These are phyloP conservation scores for Peromyscus attwateri DNA, from an alignment of 2,797 vertebrate genomes.

Conservation along the genomic window DNA sequence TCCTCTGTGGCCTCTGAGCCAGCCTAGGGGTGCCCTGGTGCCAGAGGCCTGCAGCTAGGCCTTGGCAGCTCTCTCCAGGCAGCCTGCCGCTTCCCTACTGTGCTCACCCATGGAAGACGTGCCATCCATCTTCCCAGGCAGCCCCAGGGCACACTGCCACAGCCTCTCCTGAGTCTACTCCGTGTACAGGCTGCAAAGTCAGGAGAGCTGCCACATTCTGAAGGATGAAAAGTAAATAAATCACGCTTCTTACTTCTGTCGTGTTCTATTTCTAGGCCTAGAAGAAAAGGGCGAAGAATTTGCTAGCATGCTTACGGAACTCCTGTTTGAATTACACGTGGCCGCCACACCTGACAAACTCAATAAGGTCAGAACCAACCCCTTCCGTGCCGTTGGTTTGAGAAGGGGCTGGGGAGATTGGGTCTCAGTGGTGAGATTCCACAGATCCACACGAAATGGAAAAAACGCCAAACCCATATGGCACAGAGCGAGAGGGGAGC, in stretches of 20 bases:
- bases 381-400: not conserved
- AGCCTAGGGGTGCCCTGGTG: not conserved
- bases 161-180: not conserved
- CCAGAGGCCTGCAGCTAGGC: not conserved
- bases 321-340: constrained; percentile 97
- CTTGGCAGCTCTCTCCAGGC: not conserved
- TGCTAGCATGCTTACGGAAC: constrained; percentile 95
- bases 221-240: constrained; percentile 57
- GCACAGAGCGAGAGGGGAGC: rapidly evolving
- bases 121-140: not conserved
- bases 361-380: constrained; percentile 92
- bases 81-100: not conserved
- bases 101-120: not conserved
- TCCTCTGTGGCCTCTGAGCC: not conserved
- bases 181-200: not conserved
- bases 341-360: constrained; percentile 99
- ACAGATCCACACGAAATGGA: not conserved
- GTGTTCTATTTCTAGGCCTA: constrained; percentile 77
- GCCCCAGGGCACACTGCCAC: not conserved
- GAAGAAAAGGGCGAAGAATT: constrained; percentile 93
- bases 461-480: not conserved
- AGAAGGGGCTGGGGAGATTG: not conserved
- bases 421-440: not conserved
- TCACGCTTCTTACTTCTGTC: constrained; percentile 45
- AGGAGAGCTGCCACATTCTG: not conserved